Evolutionary conservation across 2,888 invertebrate genomes (phyloP), one percentile per base, ranked within the genome.

Genomic region (Serripes groenlandicus): DNA sequence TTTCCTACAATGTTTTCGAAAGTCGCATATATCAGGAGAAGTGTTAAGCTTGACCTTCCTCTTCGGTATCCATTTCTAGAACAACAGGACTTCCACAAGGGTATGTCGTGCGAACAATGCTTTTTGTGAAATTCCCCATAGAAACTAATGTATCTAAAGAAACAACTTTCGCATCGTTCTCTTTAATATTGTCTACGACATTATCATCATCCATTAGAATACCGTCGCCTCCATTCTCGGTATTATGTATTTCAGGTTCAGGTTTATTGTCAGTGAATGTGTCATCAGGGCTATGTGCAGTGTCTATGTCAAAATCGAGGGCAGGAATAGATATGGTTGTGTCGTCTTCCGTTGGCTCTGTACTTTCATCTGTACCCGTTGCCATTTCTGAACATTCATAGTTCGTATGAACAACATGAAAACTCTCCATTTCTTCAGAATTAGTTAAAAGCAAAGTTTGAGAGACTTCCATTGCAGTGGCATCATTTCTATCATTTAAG

Each of bases 81-180:
- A 71, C 54, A 1, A 71, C 71, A 9, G 71, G 71, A 34, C 34
- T 71, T 56, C 54, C 35, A 23, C 26, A 34, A 1, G 71, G 71
- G 7, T 56, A 32, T 23, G 71, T 54, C 35, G 56, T 56, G 9
- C 35, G 71, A 11, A 69, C 26, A 18, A 69, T 30, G 3, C 28
- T 30, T 15, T 30, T 21, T 30, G 30, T 32, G 32, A 62, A 15
- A 62, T 32, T 30, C 21, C 15, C 1, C 15, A 5, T 18, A 5
- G 30, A 15, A 15, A 58, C 58, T 15, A 11, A 11, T 23, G 23
- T 11, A 58, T 7, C 58, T 15, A 11, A 26, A 58, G 23, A 28
- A 5, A 1, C 58, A 26, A 26, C 58, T 58, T 21, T 28, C 2
- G 49, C 1, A 21, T 49, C 49, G 21, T 58, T 58, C 15, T 11